Evolutionary conservation across 2,888 invertebrate genomes (phyloP).

Genomic region (Leptopilina drosophilae): DNA sequence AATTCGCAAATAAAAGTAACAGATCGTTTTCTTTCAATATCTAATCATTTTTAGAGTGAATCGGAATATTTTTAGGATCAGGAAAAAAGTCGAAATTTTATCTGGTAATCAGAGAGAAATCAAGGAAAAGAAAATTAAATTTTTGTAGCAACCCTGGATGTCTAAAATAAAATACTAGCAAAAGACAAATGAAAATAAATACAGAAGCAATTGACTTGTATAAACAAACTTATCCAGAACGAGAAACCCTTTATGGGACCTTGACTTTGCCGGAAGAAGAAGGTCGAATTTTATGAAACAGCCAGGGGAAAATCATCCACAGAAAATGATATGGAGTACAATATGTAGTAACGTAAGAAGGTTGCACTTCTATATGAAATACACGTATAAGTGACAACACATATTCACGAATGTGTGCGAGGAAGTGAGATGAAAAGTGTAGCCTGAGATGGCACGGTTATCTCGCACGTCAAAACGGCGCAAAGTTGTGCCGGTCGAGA

Average conservation of each 20-base stretch:
- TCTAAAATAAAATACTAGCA: too few relatives aligned
- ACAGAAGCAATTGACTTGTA: too few relatives aligned
- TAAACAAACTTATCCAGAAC: not conserved
- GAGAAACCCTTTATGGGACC: not conserved
- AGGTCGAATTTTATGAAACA: slow-evolving; percentile 27
- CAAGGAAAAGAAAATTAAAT: too few relatives aligned
- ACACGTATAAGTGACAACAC: slow-evolving; percentile 42
- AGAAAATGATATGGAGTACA: slow-evolving; percentile 1
- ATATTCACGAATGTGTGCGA: too few relatives aligned
- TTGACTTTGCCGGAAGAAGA: not conserved
- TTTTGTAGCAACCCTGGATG: too few relatives aligned
- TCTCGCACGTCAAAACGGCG: slow-evolving; percentile 72
- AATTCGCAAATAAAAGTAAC: too few relatives aligned
- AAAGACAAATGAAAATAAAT: too few relatives aligned
- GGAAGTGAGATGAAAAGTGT: slow-evolving; percentile 48
- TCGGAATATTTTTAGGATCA: too few relatives aligned
- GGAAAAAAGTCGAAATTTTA: too few relatives aligned
- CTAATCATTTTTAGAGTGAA: too few relatives aligned
- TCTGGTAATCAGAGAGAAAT: too few relatives aligned
- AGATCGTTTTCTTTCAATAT: too few relatives aligned
- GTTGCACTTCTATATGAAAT: not conserved
- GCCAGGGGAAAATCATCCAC: not conserved
- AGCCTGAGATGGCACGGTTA: slow-evolving; percentile 61
- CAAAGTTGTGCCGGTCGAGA: slow-evolving; percentile 67
- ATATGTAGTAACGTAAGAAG: slow-evolving; percentile 19